phyloP scores from a whole-genome alignment of 2,113 vertebrate species.

The Malurus alboscapulatus region DNA sequence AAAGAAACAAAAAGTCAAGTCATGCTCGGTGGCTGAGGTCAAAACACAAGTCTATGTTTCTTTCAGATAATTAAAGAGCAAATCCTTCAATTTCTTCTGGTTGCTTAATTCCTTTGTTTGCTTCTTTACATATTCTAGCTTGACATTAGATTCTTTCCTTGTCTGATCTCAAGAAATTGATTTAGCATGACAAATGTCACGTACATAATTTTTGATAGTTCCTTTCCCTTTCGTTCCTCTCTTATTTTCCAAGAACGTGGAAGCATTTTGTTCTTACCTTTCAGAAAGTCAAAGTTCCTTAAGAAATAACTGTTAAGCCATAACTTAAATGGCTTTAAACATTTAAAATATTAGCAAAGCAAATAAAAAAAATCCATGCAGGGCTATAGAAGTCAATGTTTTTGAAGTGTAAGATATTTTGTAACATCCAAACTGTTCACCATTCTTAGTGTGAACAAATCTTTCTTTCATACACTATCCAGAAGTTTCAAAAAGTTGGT shows the following conservation, averaged over 20 bases:
- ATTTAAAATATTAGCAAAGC: not conserved
- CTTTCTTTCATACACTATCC: not conserved
- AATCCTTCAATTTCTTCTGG: not conserved
- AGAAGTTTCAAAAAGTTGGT: not conserved
- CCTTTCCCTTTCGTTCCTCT: not conserved
- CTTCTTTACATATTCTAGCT: not conserved
- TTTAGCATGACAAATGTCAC: not conserved
- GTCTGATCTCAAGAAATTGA: not conserved
- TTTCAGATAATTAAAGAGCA: not conserved
- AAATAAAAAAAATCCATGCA: not conserved
- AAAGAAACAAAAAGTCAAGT: conserved; percentile 12
- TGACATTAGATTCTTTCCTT: not conserved
- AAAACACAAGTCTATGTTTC: not conserved
- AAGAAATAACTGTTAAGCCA: not conserved
- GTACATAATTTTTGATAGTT: not conserved
- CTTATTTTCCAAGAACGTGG: not conserved
- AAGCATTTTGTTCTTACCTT: not conserved
- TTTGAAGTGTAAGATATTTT: not conserved
- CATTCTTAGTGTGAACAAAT: not conserved
- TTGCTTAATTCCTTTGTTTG: not conserved
- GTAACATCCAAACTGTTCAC: not conserved
- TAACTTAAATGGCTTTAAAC: not conserved
- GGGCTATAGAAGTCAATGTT: not conserved
- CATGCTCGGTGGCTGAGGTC: not conserved
- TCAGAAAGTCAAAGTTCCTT: not conserved